Evolutionary conservation across 2,797 vertebrate genomes (phyloP).

Genomic region (Catharus ustulatus): DNA sequence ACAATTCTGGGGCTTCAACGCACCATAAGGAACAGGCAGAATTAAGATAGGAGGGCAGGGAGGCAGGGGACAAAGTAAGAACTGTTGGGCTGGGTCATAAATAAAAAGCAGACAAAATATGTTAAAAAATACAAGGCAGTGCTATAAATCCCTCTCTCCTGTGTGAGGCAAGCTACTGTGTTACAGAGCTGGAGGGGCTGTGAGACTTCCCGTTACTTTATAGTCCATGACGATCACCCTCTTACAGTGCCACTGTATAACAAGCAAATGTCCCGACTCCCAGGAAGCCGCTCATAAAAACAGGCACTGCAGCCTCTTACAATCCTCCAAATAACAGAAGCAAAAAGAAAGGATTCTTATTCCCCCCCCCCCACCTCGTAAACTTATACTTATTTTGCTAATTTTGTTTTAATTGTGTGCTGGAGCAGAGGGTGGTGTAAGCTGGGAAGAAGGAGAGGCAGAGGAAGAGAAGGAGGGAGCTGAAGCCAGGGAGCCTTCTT

Average conservation of each 20-base stretch:
- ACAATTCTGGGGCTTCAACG: not conserved
- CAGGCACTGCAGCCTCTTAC: not conserved
- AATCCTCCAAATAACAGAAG: not conserved
- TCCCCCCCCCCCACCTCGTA: too few relatives aligned
- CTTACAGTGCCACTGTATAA: constrained; percentile 37
- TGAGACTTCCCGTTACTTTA: constrained; percentile 60
- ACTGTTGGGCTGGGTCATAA: constrained; percentile 10
- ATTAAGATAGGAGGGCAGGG: not conserved
- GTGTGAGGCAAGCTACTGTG: constrained; percentile 9
- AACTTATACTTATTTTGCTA: not conserved
- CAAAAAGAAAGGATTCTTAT: not conserved
- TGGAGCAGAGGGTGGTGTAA: not conserved
- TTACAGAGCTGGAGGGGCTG: constrained; percentile 56
- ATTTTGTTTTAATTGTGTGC: not conserved
- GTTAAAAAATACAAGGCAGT: constrained; percentile 56
- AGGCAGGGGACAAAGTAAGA: not conserved
- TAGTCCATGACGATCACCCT: constrained; percentile 51
- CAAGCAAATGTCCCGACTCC: constrained; percentile 53
- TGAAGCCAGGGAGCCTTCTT: not conserved
- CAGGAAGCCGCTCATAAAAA: constrained; percentile 56
- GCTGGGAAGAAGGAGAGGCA: not conserved
- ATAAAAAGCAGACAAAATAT: constrained; percentile 50
- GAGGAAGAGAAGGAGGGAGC: not conserved
- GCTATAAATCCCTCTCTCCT: constrained; percentile 56
- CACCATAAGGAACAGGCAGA: not conserved